These are phyloP conservation scores for Axis porcinus DNA, from an alignment of 2,113 vertebrate genomes.

Conservation along the genomic window DNA sequence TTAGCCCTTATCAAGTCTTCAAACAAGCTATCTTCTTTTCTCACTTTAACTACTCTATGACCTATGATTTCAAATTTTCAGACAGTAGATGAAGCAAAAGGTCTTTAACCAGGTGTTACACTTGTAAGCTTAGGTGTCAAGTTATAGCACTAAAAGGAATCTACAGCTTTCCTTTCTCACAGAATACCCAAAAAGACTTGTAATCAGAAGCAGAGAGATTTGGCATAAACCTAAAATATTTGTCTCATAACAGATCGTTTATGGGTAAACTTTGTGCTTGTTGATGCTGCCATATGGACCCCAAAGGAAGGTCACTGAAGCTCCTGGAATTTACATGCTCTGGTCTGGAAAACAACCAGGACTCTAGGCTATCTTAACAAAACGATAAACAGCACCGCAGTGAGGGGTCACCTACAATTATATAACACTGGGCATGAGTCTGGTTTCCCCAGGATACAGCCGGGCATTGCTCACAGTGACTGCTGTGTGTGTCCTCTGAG, in stretches of 20 bases:
- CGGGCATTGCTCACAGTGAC: no score
- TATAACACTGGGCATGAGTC: accelerated
- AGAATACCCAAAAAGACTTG: not conserved
- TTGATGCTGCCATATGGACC: not conserved
- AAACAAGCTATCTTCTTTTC: not conserved
- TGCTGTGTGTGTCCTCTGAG: not conserved
- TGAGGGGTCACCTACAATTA: not conserved
- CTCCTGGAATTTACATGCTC: not conserved
- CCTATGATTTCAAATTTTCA: not conserved
- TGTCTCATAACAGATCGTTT: not conserved
- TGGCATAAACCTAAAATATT: not conserved
- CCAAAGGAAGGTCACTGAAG: not conserved
- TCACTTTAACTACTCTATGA: not conserved
- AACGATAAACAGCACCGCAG: not conserved
- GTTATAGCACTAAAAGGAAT: not conserved
- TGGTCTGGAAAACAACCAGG: not conserved
- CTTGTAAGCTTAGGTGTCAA: not conserved
- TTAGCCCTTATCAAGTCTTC: not conserved
- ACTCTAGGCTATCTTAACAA: not conserved
- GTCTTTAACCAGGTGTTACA: not conserved
- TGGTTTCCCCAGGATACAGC: not conserved
- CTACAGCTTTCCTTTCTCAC: not conserved
- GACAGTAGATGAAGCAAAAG: not conserved
- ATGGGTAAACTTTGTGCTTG: not conserved
- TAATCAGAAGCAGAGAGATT: not conserved